A percentile compares a stretch with the other conserved stretches of the same genome.
These are phyloP conservation scores for Hartigia nigra DNA, from an alignment of 2,888 invertebrate genomes.

Conservation along the genomic window DNA sequence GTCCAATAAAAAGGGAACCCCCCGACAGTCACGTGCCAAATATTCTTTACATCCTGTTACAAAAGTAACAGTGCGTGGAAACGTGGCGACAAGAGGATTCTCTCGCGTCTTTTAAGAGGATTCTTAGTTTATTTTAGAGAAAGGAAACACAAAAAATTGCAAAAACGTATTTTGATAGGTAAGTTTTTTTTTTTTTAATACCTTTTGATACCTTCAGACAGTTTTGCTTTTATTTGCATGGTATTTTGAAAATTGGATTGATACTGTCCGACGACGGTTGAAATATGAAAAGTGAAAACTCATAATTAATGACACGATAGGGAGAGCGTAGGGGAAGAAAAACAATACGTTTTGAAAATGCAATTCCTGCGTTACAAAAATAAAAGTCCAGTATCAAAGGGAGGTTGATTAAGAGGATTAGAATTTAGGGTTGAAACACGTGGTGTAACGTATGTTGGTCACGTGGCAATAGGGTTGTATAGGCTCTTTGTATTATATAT, in stretches of 20 bases:
- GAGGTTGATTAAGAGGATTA: conserved; percentile 42
- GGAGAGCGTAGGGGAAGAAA: conserved; percentile 17
- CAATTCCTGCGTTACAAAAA: conserved; percentile 31
- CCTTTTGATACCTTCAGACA: background rate
- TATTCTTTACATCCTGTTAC: background rate
- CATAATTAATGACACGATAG: background rate
- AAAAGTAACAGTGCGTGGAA: background rate
- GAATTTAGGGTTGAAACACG: conserved; percentile 19
- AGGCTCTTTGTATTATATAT: background rate
- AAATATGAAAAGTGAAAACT: too few species aligned
- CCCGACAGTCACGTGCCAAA: background rate
- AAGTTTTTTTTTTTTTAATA: too few species aligned
- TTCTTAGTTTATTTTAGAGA: background rate
- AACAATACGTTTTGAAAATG: conserved; percentile 29
- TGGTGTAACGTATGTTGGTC: conserved; percentile 23
- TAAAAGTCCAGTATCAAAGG: conserved; percentile 32
- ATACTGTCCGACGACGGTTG: too few species aligned
- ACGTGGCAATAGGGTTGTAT: conserved; percentile 14
- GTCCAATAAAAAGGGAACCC: background rate
- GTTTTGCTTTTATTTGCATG: background rate
- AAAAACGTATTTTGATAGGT: background rate
- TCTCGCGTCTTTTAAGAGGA: background rate
- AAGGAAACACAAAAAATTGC: background rate
- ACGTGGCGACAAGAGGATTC: background rate
- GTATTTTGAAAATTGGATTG: background rate